Percentiles rank a stretch among this genome's conserved stretches.
Evolutionary conservation across 2,888 invertebrate genomes (phyloP).

Genomic region (Drosophila leonis): DNA sequence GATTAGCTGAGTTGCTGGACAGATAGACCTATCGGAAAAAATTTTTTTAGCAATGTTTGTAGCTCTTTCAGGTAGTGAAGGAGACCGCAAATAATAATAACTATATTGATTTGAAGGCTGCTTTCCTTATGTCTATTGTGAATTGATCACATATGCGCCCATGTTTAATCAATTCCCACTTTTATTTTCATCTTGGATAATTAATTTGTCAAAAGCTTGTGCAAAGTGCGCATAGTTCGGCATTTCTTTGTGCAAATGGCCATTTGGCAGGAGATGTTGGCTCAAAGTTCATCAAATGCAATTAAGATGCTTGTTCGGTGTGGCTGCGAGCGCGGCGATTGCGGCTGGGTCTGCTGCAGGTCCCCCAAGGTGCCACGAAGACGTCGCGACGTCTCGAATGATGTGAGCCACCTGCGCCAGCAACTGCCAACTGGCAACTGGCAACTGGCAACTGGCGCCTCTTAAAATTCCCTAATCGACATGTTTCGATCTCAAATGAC

Average conservation of each 20-base stretch:
- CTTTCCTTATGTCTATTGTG: background rate
- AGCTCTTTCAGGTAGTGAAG: too few species aligned
- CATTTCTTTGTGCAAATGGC: constrained; percentile 23
- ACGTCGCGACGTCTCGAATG: constrained; percentile 45
- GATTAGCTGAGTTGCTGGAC: too few species aligned
- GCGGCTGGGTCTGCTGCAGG: constrained; percentile 24
- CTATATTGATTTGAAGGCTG: background rate
- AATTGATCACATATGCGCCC: background rate
- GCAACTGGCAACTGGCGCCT: constrained; percentile 75
- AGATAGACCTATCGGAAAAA: too few species aligned
- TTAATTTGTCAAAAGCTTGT: constrained; percentile 48
- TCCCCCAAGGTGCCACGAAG: constrained; percentile 74
- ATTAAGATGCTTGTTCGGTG: constrained; percentile 84
- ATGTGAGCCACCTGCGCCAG: constrained; percentile 76
- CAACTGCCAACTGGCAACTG: constrained; percentile 74
- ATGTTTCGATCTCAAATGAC: constrained; percentile 83
- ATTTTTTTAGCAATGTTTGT: too few species aligned
- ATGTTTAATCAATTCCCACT: constrained; percentile 8
- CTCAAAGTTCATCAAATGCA: constrained; percentile 84
- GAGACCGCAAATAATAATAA: background rate
- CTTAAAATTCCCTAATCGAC: constrained; percentile 84
- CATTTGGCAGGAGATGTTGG: constrained; percentile 64
- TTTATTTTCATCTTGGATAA: constrained; percentile 24
- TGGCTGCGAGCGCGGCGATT: constrained; percentile 2
- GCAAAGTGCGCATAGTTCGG: constrained; percentile 17